Conservation (phyloP, 2,797 vertebrate genomes). For the Emys orbicularis region DNA sequence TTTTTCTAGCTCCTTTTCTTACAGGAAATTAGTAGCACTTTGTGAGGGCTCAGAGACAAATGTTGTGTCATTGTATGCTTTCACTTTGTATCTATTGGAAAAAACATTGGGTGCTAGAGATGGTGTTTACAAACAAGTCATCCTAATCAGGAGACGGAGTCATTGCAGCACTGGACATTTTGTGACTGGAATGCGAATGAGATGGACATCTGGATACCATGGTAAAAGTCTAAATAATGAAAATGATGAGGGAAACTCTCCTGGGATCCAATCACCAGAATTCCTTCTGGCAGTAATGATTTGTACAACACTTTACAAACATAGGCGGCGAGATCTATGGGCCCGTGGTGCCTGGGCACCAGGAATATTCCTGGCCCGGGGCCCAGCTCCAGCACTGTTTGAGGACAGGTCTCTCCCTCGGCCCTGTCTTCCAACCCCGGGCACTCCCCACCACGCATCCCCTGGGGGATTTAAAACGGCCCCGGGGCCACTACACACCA, state of each 20-base stretch:
- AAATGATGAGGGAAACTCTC: not conserved
- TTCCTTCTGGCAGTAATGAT: not conserved
- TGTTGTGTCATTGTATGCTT: not conserved
- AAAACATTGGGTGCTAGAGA: not conserved
- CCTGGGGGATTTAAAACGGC: too few relatives aligned
- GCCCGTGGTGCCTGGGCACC: too few relatives aligned
- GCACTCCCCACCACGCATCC: too few relatives aligned
- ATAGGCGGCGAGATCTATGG: not conserved
- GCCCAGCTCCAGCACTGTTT: too few relatives aligned
- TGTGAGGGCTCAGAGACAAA: not conserved
- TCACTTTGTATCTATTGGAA: not conserved
- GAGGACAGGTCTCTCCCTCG: too few relatives aligned
- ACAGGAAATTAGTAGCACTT: not conserved
- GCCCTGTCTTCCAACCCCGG: too few relatives aligned
- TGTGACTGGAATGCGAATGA: not conserved
- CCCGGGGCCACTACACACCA: too few relatives aligned
- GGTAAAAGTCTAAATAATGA: not conserved
- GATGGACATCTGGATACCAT: not conserved
- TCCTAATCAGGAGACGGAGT: not conserved
- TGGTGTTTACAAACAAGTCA: not conserved
- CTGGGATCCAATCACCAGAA: not conserved
- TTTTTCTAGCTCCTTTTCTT: not conserved
- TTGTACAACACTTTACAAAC: not conserved
- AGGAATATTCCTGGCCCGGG: too few relatives aligned
- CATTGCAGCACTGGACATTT: not conserved